Evolutionary conservation across 2,797 vertebrate genomes (phyloP), one percentile per base, ranked within the genome.

Genomic region (Centropyge bicolor): DNA sequence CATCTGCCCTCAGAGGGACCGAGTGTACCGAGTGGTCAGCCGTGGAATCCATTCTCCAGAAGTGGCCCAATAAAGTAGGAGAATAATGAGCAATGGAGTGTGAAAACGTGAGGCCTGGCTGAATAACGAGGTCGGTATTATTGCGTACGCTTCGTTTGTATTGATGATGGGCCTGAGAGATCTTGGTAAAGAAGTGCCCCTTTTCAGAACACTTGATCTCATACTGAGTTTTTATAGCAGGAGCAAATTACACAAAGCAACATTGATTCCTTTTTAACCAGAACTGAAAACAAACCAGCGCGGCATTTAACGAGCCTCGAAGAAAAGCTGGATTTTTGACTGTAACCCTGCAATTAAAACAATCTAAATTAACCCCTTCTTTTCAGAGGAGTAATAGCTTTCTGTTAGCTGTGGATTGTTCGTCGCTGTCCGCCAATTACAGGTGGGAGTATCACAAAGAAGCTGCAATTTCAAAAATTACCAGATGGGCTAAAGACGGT

Each of bases 91-190:
- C 85, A 73, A 67, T 43, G 69, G 74, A 46, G 81, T 70, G 82
- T 89, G 77, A 81, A 87, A 83, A 64, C 14, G 36, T 74, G 71
- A 83, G 61, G 84, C 79, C 48, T 66, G 76, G 85, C 76, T 60
- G 75, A 77, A 85, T 70, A 87, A 86, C 83, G 88, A 87, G 87
- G 82, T 86, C 84, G 41, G 68, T 68, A 49, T 83, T 80, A 81
- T 72, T 60, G 68, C 66, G 31, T 66, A 65, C 36, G 73, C 69
- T 74, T 61, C 2, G 17, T 80, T 84, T 57, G 57, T 76, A 74
- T 83, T 74, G 81, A 80, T 66, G 67, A 80, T 48, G 55, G 22
- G 19, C 45, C 57, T 2, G 38, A 16, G 51, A 54, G 52, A 62
- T 73, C 35, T 41, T 20, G 19, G 31, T 24, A 14, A 12, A 51